Base-by-base conservation (phyloP, 1,140 invertebrate species). In the Listronotus oregonensis region DNA sequence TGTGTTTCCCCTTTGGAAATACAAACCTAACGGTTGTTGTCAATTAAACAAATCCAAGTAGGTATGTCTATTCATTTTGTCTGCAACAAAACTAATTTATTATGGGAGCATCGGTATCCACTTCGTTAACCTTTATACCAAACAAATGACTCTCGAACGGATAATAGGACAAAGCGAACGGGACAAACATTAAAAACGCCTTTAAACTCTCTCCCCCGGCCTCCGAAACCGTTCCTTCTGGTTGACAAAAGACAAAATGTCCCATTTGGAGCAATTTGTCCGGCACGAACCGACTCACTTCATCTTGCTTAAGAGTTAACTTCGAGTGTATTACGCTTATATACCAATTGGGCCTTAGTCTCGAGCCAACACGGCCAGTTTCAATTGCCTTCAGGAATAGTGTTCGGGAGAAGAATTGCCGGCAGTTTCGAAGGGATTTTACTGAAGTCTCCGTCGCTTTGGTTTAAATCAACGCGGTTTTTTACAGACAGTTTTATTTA, bases 201-300 rank as follows among this genome's bases (percentile, higher is more conserved):
- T 54, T 31, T 17, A 39, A 54, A 54, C 27, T 31, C 32, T 7
- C 32, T 9, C 32, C n/a, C 15, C 12, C n/a, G 18, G n/a, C 15
- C 21, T 37, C 8, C 11, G 34, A 47, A 47, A 31, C 11, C 14
- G 32, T 54, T 54, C 51, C 32, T 54, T 54, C 51, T 54, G 34
- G 21, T 54, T 54, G 51, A 54, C 51, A 54, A 54, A 54, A 54
- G 51, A 54, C 51, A 54, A 54, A 54, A 54, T 37, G 51, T 54
- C 32, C 51, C 14, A 54, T 54, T 54, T 15, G 31, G 31, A 14
- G 51, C 14, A 54, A 54, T 54, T 54, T 37, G 51, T 54, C 51
- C 31, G 32, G 51, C 51, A 34, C 6, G 12, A 54, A 54, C 51
- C 51, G 51, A 34, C 32, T 39, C 51, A 54, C 51, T 54, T 54